These are phyloP conservation scores for Poecile montanus DNA, from an alignment of 2,797 vertebrate genomes.

Conservation along the genomic window DNA sequence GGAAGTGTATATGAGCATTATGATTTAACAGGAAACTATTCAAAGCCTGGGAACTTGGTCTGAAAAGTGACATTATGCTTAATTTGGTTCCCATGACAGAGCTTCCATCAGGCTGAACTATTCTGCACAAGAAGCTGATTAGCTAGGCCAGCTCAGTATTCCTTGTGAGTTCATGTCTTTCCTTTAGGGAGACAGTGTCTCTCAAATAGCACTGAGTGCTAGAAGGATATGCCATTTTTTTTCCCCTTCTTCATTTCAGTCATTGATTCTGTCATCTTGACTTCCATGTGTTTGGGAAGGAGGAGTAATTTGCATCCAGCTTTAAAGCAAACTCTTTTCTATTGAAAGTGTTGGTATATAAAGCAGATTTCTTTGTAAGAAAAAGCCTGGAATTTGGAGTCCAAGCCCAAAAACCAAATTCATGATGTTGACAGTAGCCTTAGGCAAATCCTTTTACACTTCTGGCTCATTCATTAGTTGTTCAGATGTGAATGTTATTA, in stretches of 20 bases:
- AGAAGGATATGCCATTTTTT: neutral
- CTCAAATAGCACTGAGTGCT: neutral
- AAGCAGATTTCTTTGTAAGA: neutral
- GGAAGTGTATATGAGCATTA: neutral
- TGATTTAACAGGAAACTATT: constrained; percentile 41
- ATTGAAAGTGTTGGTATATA: neutral
- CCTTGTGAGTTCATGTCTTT: neutral
- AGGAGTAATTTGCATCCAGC: neutral
- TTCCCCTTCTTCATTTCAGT: neutral
- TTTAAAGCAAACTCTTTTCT: neutral
- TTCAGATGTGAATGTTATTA: neutral
- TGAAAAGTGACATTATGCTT: constrained; percentile 43
- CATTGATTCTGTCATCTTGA: neutral
- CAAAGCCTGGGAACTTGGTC: constrained; percentile 39
- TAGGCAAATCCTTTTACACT: neutral
- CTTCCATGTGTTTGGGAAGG: neutral
- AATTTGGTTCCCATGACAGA: constrained; percentile 25
- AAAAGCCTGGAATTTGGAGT: neutral
- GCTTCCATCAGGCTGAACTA: neutral
- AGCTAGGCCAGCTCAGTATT: neutral
- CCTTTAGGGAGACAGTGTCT: constrained; percentile 3
- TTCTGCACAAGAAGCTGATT: neutral
- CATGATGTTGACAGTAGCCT: neutral
- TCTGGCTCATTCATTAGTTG: neutral
- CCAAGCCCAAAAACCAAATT: neutral